Base-by-base conservation (phyloP, 2,113 vertebrate species). In the Picathartes gymnocephalus region DNA sequence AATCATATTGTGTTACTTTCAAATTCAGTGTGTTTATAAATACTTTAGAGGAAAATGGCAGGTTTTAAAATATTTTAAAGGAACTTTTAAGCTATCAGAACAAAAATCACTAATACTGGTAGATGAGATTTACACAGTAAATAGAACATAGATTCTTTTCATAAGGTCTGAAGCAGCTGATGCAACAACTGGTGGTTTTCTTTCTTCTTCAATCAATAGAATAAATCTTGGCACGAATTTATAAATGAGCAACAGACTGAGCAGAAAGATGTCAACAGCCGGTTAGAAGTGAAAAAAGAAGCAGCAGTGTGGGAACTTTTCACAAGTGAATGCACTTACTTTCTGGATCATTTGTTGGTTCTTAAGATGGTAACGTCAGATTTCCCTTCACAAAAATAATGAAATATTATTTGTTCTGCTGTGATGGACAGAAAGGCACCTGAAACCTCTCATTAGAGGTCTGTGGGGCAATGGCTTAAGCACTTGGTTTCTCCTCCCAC, bases 281-380 rank as follows among this genome's bases (percentile, higher is more conserved):
- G 72, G 20, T 89, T 96, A 86, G 97, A 96, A 90, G 92, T 90
- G 82, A 98, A 97, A 97, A 98, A 98, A 89, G 98, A 98, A 68
- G 98, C 98, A 89, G 98, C 98, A 10, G 79, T 99, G 61, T 99
- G 98, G 99, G 99, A 99, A 83, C 98, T 99, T 71, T 99, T 99
- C 97, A 99, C 98, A 48, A 99, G 98, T 42, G 98, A 99, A 98
- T 99, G 99, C 77, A 98, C 98, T 90, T 99, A 99, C 97, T 99
- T 99, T 97, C 98, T 99, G 96, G 98, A 99, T 94, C 98, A 99
- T 95, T 98, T 99, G 77, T 97, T 99, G 97, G 98, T 99, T 97
- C 98, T 99, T 93, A 99, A 99, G 97, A 98, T 96, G 98, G 99
- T 99, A 97, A 97, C 24, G 42, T 65, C 79, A 72, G 28, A 35